phyloP scores from a whole-genome alignment of 2,797 vertebrate species.

The Orestias chungarensis region DNA sequence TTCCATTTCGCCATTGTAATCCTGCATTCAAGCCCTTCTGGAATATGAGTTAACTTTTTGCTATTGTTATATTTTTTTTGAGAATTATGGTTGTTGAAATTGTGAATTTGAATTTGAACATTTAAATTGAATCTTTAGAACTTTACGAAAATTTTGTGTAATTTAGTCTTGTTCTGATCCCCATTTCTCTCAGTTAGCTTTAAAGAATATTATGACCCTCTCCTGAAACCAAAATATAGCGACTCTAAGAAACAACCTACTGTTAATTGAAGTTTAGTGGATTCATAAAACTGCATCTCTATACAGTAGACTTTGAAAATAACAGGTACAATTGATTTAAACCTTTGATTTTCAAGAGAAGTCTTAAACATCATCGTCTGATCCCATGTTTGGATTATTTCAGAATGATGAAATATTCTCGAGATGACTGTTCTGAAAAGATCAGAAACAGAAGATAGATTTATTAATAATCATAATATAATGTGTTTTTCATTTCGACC shows the following conservation, averaged over 20 bases:
- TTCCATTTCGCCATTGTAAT: neutral
- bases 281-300: neutral
- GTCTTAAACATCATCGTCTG: no score
- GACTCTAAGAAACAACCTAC: no score
- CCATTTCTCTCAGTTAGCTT: neutral
- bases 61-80: no score
- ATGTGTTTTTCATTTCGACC: conserved; percentile 7
- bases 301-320: neutral
- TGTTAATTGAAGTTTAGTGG: neutral
- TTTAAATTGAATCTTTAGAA: no score
- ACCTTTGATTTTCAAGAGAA: no score
- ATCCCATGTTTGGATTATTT: neutral
- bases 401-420: neutral
- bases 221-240: no score
- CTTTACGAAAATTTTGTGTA: no score
- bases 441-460: neutral
- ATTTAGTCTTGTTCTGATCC: neutral
- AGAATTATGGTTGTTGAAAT: no score
- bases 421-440: neutral
- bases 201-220: neutral
- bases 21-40: neutral
- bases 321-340: neutral
- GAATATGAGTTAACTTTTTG: neutral
- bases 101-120: no score
- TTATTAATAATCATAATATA: neutral